Evolutionary conservation across 2,888 invertebrate genomes (phyloP), one percentile per base, ranked within the genome.

Genomic region (Venusia cambrica): DNA sequence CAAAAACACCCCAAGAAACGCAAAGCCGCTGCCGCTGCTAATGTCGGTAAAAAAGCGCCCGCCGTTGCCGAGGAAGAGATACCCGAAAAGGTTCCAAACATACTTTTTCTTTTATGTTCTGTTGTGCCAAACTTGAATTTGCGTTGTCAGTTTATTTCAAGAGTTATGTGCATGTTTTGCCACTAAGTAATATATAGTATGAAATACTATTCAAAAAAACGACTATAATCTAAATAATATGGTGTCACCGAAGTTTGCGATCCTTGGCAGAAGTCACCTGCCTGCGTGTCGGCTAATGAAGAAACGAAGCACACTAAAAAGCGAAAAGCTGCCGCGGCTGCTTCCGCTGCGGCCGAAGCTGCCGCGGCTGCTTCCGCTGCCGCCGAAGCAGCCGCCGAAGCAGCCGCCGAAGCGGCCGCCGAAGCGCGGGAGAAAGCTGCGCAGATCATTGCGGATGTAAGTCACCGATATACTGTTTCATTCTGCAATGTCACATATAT

Each of bases 1-100:
- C 29, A 33, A 17, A 87, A 83, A 31, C 81, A 81, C 39, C 83
- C 83, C 0, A 87, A 87, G 62, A 88, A 87, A 39, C 57, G 87
- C 37, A 88, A 84, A 42, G 89, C 89, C 1, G 49, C 42, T 2
- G 45, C 46, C 0, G 54, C 69, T 0, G 80, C 78, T 11, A 75
- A 69, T 42, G 61, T 61, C 0, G 54, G 65, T 0, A 54, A 72
- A 1, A 60, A 67, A 4, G 49, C 63, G 0, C 27, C 47, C 3
- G 39, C 33, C 44, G 27, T 20, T 8, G 9, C 13, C 20, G 29
- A 38, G 3, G 20, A 11, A 13, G 20, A 29, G 3, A n/a, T 33
- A 20, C 5, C 28, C 7, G 11, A 9, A n/a, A 25, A 38, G 38
- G 38, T 38, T 12, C 5, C 21, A 4, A n/a, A 21, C 11, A 28